Evolutionary conservation across 2,888 invertebrate genomes (phyloP).

Genomic region (Cosmia trapezina): DNA sequence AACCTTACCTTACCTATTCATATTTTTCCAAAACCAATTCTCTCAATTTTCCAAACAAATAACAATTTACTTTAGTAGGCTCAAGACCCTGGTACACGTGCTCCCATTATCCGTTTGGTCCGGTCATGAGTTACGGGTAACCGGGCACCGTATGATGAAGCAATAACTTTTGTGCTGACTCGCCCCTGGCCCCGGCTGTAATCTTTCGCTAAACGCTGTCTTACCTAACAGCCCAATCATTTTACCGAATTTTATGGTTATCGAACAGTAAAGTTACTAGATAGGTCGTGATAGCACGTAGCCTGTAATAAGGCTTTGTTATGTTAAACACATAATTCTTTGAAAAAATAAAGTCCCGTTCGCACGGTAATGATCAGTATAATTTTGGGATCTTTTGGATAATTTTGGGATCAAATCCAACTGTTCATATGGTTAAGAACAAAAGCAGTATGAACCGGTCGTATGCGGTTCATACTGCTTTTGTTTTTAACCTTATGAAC

Average conservation of each 20-base stretch:
- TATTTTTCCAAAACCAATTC: not conserved
- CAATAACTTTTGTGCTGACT: conserved; percentile 70
- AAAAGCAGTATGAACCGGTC: no score
- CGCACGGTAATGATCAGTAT: not conserved
- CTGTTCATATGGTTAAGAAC: no score
- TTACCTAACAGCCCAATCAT: conserved; percentile 51
- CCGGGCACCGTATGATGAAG: conserved; percentile 56
- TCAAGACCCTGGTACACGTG: conserved; percentile 1
- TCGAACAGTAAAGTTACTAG: conserved; percentile 5
- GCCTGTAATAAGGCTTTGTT: conserved; percentile 1
- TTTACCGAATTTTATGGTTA: conserved; percentile 53
- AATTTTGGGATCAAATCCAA: no score
- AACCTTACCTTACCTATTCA: not conserved
- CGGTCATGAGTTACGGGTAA: conserved; percentile 51
- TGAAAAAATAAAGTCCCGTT: not conserved
- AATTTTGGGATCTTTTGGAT: not conserved
- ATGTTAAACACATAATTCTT: not conserved
- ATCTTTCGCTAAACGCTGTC: conserved; percentile 55
- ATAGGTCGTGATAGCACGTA: conserved; percentile 7
- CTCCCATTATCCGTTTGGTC: conserved; percentile 29
- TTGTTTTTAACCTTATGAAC: not conserved
- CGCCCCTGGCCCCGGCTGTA: conserved; percentile 31
- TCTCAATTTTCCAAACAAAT: conserved; percentile 10
- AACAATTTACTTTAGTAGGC: conserved; percentile 21
- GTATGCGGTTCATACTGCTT: no score